A percentile compares a stretch with the other conserved stretches of the same genome.
Conservation (phyloP, 2,888 invertebrate species). For the Melanargia galathea region DNA sequence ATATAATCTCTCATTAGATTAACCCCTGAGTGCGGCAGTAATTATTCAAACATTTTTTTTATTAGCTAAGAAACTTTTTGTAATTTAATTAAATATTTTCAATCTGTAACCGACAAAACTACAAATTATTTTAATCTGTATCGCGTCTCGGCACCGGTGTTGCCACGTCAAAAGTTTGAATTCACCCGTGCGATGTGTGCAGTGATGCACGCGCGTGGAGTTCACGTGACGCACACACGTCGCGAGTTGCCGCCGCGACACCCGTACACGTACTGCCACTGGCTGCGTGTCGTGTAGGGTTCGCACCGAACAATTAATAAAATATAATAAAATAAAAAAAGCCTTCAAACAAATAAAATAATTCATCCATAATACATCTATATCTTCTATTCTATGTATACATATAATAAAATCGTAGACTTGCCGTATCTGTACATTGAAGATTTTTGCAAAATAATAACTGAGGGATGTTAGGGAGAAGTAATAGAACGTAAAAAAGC, state of each 20-base stretch:
- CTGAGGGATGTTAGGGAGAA: no score
- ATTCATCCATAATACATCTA: no score
- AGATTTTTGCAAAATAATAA: no score
- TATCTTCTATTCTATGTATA: no score
- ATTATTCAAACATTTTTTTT: no score
- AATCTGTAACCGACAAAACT: background rate
- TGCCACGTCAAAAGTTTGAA: conserved; percentile 15
- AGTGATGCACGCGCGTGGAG: background rate
- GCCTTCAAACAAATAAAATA: no score
- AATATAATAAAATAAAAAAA: background rate
- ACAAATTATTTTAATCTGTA: background rate
- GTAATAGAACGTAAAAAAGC: no score
- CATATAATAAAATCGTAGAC: no score
- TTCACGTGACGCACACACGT: conserved; percentile 15
- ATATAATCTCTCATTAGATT: no score
- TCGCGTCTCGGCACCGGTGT: conserved; percentile 28
- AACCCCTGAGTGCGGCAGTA: no score
- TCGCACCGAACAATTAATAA: background rate
- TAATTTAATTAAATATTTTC: background rate
- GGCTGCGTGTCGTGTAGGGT: conserved; percentile 21
- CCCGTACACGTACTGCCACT: conserved; percentile 45
- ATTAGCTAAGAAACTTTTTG: background rate
- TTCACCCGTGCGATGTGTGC: background rate
- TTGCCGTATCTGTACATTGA: no score
- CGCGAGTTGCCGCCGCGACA: conserved; percentile 39